Evolutionary conservation across 1,140 invertebrate genomes (phyloP).

Genomic region (Argopecten irradians): DNA sequence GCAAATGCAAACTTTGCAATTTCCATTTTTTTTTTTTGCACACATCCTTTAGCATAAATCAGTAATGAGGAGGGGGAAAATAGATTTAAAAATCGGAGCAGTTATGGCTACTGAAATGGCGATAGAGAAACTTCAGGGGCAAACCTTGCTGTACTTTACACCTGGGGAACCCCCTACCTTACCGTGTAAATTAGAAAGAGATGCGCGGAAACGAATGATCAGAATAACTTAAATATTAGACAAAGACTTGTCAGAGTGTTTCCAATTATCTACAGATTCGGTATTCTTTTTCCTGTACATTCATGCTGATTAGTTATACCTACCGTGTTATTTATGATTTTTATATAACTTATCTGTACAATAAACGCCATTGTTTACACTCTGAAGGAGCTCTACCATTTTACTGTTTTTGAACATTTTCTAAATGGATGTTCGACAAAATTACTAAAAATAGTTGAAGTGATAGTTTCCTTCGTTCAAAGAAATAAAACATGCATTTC

Average conservation of each 20-base stretch:
- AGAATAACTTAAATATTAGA: background rate
- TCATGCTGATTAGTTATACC: background rate
- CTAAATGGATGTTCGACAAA: background rate
- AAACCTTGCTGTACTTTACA: background rate
- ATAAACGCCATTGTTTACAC: background rate
- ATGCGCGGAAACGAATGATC: background rate
- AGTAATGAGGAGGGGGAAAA: background rate
- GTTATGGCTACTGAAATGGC: background rate
- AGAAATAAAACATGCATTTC: background rate
- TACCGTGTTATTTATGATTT: background rate
- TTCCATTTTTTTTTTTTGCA: constrained; percentile 11
- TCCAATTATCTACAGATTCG: background rate
- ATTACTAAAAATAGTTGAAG: background rate
- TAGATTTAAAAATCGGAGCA: background rate
- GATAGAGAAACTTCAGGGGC: background rate
- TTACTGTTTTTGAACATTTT: background rate
- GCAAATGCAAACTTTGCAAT: background rate
- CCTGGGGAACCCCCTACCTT: background rate
- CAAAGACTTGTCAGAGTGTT: background rate
- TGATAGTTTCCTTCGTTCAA: background rate
- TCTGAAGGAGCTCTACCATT: background rate
- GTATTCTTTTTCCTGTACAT: background rate
- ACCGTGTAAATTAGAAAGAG: background rate
- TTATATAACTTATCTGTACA: background rate
- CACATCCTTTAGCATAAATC: background rate